Evolutionary conservation across 2,797 vertebrate species (phyloP), one percentile per base, ranked within the genome.

Genomic region (Meda fulgida): DNA sequence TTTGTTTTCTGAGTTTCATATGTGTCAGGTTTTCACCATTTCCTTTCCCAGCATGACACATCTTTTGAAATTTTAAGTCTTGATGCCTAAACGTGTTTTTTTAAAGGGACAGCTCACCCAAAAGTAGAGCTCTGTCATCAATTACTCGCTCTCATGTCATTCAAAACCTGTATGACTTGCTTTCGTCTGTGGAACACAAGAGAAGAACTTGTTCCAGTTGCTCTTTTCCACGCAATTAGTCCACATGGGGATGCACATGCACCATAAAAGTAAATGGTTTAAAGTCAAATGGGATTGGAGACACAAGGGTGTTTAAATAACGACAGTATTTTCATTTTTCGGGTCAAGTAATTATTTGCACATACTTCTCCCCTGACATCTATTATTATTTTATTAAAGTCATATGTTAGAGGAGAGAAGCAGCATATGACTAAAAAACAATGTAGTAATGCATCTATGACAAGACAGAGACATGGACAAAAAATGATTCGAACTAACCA

Each of bases 311-410:
- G 7, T 40, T 36, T 40, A 78, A 60, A 26, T 29, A 40, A 60
- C 5, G 1, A n/a, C 34, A 26, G 34, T 16, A 7, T 53, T 77
- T 58, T 77, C 0, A 16, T 26, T 77, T 38, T 19, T 8, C n/a
- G 1, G 7, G 11, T 8, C 2, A 58, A 55, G 13, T 55, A 55
- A 38, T 38, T 77, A 7, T 77, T 77, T 46, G 53, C 29, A 19
- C 71, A 75, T 51, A 26, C 29, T 29, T 83, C 58, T 65, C 14
- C 29, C 58, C 40, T 73, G 29, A 34, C 26, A 34, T 65, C 14
- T 69, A 51, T 38, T 75, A 19, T 38, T 31, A 21, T 65, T 65
- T 48, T 66, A 66, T 66, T 55, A 29, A 23, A 67, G 31, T 83
- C 81, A 76, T 14, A 75, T 77, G 72, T 66, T 75, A 38, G 40